Conservation (phyloP, 2,888 invertebrate genomes). For the Danaus chrysippus region DNA sequence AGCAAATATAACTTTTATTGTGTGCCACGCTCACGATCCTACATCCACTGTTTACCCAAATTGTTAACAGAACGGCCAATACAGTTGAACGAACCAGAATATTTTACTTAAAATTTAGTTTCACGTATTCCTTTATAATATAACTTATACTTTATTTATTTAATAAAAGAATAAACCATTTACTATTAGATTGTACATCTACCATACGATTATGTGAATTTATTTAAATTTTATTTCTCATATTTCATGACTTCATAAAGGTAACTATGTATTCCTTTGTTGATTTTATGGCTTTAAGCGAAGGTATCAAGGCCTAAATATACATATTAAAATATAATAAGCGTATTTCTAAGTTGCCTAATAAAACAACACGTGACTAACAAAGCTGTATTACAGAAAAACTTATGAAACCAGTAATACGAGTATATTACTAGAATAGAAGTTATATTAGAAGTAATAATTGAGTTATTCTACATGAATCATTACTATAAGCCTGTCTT, state of each 20-base stretch:
- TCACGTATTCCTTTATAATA: not conserved
- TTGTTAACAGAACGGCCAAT: slow-evolving; percentile 58
- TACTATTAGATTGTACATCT: not conserved
- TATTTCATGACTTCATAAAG: slow-evolving; percentile 3
- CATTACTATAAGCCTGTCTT: too few relatives aligned
- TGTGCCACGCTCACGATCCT: slow-evolving; percentile 69
- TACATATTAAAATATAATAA: not conserved
- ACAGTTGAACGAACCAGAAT: slow-evolving; percentile 62
- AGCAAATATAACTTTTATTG: slow-evolving; percentile 68
- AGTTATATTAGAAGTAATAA: too few relatives aligned
- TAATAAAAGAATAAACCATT: not conserved
- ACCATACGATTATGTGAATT: not conserved
- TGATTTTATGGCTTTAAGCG: not conserved
- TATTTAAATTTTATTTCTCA: not conserved
- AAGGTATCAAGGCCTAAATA: slow-evolving; percentile 1
- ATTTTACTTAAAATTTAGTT: not conserved
- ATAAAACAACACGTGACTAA: not conserved
- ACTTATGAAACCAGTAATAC: not conserved
- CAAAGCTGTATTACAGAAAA: not conserved
- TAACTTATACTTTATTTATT: not conserved
- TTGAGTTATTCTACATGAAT: too few relatives aligned
- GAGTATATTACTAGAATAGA: too few relatives aligned
- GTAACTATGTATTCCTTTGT: slow-evolving; percentile 3
- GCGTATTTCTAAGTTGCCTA: not conserved
- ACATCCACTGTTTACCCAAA: slow-evolving; percentile 60